These are phyloP conservation scores for Variabilichromis moorii DNA, from an alignment of 2,113 vertebrate genomes.

Conservation along the genomic window DNA sequence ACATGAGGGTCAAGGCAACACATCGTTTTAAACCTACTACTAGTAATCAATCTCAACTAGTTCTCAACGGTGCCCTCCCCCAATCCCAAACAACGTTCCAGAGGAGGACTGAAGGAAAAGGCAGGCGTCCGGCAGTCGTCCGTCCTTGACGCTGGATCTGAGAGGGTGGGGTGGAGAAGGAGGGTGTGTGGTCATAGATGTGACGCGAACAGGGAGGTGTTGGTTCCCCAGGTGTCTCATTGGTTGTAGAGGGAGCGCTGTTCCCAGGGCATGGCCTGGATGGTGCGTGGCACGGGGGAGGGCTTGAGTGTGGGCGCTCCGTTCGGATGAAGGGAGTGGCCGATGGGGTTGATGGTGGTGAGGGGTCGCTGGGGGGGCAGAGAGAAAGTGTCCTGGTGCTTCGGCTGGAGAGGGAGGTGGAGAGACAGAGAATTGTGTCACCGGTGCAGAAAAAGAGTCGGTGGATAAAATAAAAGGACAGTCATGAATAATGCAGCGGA, in stretches of 20 bases:
- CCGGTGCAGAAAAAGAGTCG: not conserved
- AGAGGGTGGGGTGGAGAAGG: not conserved
- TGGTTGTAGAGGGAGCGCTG: slow-evolving; percentile 71
- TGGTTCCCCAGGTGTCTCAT: slow-evolving; percentile 28
- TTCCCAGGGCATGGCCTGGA: slow-evolving; percentile 70
- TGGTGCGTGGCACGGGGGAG: slow-evolving; percentile 61
- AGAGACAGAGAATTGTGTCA: not conserved
- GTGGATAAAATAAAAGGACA: not conserved
- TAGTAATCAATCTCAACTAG: slow-evolving; percentile 59
- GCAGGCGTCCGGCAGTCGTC: slow-evolving; percentile 12
- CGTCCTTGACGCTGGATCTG: slow-evolving; percentile 19
- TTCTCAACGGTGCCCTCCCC: slow-evolving; percentile 32
- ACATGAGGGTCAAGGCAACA: slow-evolving; percentile 65
- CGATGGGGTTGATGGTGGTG: slow-evolving; percentile 66
- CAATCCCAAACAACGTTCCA: slow-evolving; percentile 25
- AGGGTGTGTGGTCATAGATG: not conserved
- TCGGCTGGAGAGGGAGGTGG: slow-evolving; percentile 22
- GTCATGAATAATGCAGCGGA: not conserved
- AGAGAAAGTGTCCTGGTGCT: slow-evolving; percentile 66
- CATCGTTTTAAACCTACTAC: slow-evolving; percentile 62
- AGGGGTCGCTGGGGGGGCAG: slow-evolving; percentile 65
- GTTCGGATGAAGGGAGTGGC: slow-evolving; percentile 66
- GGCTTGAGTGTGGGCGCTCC: slow-evolving; percentile 64
- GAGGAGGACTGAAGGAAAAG: not conserved
- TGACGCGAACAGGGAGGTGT: not conserved